These are phyloP conservation scores for Leucoraja erinaceus DNA, from an alignment of 2,113 vertebrate species.

Conservation along the genomic window DNA sequence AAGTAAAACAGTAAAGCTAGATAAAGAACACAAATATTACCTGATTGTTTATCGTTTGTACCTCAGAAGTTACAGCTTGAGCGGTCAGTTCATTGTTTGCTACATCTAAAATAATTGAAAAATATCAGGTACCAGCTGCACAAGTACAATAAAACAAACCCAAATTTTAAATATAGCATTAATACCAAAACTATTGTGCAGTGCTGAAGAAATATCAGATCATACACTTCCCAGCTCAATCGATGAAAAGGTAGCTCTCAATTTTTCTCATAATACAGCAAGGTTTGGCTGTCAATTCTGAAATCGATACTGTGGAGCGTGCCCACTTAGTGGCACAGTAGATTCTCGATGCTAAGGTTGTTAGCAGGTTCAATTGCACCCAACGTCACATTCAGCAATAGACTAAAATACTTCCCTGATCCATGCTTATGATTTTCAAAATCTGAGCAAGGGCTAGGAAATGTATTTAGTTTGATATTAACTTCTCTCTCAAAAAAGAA, in stretches of 20 bases:
- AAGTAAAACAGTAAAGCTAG: neutral
- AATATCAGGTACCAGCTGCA: neutral
- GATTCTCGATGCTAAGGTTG: neutral
- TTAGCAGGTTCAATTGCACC: neutral
- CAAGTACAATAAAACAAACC: neutral
- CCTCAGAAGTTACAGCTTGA: constrained; percentile 60
- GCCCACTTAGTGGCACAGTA: neutral
- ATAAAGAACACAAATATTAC: neutral
- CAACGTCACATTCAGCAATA: neutral
- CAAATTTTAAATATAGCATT: neutral
- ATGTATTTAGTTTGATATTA: neutral
- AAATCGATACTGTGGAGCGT: neutral
- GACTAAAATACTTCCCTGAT: neutral
- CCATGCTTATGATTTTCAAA: neutral
- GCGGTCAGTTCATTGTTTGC: constrained; percentile 77
- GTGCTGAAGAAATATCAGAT: neutral
- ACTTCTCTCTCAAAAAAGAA: neutral
- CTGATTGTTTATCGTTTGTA: neutral
- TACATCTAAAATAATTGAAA: constrained; percentile 45
- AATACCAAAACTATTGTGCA: neutral
- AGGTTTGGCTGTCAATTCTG: neutral
- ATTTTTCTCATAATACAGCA: neutral
- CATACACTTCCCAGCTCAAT: neutral
- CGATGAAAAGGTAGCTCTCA: neutral
- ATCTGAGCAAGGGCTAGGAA: neutral